phyloP scores from a whole-genome alignment of 2,888 invertebrate species.

The Strigamia maritima region DNA sequence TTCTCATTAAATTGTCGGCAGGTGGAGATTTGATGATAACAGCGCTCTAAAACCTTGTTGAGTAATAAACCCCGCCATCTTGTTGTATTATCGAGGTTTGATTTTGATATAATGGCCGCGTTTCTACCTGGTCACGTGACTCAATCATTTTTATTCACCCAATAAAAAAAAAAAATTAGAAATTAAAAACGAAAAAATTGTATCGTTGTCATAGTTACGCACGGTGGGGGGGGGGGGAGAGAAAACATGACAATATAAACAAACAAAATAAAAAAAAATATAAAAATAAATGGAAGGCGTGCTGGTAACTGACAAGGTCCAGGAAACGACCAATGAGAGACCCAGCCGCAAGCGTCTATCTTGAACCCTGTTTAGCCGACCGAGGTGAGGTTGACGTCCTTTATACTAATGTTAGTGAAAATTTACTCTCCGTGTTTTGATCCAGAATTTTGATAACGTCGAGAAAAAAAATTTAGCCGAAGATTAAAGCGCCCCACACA shows the following conservation, averaged over 20 bases:
- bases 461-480: background rate
- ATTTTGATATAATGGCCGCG: background rate
- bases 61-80: background rate
- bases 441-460: background rate
- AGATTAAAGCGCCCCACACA: background rate
- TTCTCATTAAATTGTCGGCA: background rate
- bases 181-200: background rate
- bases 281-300: background rate
- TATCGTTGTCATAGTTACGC: background rate
- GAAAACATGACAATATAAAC: background rate
- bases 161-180: background rate
- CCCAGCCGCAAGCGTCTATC: background rate
- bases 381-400: slow-evolving; percentile 18
- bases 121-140: background rate
- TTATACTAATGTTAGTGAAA: background rate
- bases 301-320: background rate
- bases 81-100: background rate
- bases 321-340: slow-evolving; percentile 8
- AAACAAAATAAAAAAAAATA: background rate
- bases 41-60: background rate
- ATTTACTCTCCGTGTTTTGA: background rate
- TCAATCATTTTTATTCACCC: background rate
- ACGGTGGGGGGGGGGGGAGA: too few species aligned
- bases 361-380: background rate
- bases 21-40: background rate